A percentile compares a stretch with the other conserved stretches of the same genome.
Evolutionary conservation across 2,888 invertebrate species (phyloP).

Genomic region (Allygus modestus): DNA sequence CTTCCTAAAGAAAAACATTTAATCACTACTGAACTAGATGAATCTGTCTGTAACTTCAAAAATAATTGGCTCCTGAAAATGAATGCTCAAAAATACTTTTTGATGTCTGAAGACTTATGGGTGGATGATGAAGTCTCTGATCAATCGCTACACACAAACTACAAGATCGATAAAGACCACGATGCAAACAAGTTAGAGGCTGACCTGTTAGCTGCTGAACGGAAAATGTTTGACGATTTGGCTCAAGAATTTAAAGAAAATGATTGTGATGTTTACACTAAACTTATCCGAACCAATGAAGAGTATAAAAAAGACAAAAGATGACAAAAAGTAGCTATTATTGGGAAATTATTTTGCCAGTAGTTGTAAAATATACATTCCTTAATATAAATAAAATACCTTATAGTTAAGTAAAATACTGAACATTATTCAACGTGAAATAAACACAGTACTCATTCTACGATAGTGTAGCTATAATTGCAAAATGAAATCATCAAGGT

Average conservation of each 20-base stretch:
- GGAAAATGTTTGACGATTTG: not conserved
- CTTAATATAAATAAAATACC: not conserved
- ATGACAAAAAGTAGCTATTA: not conserved
- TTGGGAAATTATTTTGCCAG: not conserved
- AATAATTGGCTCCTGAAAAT: not conserved
- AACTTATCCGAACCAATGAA: not conserved
- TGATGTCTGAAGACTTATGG: conserved; percentile 46
- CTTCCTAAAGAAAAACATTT: not conserved
- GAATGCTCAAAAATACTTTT: conserved; percentile 15
- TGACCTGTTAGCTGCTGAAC: conserved; percentile 25
- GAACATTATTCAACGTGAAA: too few relatives aligned
- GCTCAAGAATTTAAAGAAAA: not conserved
- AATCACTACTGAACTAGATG: not conserved
- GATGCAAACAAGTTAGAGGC: not conserved
- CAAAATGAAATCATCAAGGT: too few relatives aligned
- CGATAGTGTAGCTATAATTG: too few relatives aligned
- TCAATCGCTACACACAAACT: not conserved
- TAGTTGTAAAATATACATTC: not conserved
- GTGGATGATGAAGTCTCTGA: not conserved
- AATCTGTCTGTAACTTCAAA: not conserved
- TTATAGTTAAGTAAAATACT: too few relatives aligned
- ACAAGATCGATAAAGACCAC: not conserved
- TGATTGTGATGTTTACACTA: not conserved
- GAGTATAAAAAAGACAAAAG: conserved; percentile 1
- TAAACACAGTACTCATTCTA: too few relatives aligned